Percentiles rank a stretch among this genome's conserved stretches.
These are phyloP conservation scores for Myodes glareolus DNA, from an alignment of 2,113 vertebrate genomes.

Conservation along the genomic window DNA sequence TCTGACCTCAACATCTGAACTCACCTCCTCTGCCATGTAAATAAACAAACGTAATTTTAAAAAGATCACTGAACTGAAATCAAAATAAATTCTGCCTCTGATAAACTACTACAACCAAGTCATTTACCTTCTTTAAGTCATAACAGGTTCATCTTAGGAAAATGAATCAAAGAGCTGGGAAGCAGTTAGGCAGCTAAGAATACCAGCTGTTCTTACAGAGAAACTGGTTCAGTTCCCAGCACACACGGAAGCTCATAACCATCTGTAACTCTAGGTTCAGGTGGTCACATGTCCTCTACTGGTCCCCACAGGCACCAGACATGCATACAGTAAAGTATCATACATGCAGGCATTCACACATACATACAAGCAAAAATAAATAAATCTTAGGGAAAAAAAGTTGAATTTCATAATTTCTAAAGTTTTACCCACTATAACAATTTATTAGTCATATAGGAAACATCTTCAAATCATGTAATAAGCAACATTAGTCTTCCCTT, in stretches of 20 bases:
- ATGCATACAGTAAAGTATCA: not conserved
- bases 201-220: not conserved
- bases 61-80: not conserved
- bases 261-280: not conserved
- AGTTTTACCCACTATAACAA: not conserved
- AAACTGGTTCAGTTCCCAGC: not conserved
- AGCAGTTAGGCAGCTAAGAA: not conserved
- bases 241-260: not conserved
- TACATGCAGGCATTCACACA: not conserved
- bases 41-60: not conserved
- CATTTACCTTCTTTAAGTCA: slow-evolving; percentile 14
- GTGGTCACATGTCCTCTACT: not conserved
- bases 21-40: not conserved
- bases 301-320: not conserved
- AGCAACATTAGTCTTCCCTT: slow-evolving; percentile 41
- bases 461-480: not conserved
- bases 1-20: not conserved
- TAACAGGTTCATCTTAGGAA: slow-evolving; percentile 49
- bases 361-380: not conserved
- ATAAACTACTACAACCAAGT: not conserved
- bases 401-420: slow-evolving; percentile 20
- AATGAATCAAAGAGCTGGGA: not conserved
- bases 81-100: slow-evolving; percentile 27
- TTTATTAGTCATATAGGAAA: slow-evolving; percentile 49
- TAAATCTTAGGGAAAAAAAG: not conserved